Conservation (phyloP, 2,797 vertebrate genomes). For the Coccyzus lansbergi region DNA sequence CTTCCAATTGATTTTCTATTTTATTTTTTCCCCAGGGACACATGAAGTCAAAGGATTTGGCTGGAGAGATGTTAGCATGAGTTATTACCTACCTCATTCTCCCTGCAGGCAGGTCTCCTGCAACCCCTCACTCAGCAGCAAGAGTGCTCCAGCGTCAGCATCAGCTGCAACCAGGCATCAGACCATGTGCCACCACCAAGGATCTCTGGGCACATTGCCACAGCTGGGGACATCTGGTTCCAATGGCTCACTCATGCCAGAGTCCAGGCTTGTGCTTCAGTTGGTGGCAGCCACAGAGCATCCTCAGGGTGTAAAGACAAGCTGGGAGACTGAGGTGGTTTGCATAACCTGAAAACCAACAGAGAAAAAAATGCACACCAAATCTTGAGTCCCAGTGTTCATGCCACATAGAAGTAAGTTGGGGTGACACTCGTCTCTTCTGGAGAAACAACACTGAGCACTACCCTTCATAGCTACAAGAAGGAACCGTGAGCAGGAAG, state of each 20-base stretch:
- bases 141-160: accelerated
- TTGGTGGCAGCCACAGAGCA: background rate
- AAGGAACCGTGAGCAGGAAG: accelerated
- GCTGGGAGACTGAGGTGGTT: background rate
- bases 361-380: background rate
- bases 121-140: background rate
- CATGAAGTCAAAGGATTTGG: background rate
- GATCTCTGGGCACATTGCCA: background rate
- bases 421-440: background rate
- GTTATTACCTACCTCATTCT: background rate
- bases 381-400: accelerated
- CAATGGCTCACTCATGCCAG: accelerated
- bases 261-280: background rate
- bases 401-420: background rate
- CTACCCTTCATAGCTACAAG: background rate
- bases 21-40: background rate
- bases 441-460: background rate
- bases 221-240: background rate
- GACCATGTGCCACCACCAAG: accelerated
- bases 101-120: background rate
- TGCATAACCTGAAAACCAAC: background rate
- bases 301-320: background rate
- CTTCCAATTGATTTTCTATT: background rate
- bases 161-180: background rate
- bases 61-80: background rate